Evolutionary conservation across 92 coral and sea anemone species (phyloP).

Genomic region (Scolanthus callimorphus): DNA sequence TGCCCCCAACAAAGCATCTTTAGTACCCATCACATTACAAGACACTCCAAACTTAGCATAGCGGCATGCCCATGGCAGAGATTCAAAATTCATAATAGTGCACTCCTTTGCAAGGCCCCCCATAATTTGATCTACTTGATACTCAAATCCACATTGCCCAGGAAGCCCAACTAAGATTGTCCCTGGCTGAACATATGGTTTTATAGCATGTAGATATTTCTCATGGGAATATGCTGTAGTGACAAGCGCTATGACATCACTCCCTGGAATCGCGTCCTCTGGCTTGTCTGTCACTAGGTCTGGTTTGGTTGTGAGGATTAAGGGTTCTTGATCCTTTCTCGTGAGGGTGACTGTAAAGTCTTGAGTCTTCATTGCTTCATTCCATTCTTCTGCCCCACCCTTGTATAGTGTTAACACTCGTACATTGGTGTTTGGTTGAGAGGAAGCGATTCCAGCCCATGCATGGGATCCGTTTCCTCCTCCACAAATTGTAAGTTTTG

Average conservation of each 20-base stretch:
- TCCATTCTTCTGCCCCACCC: conserved; percentile 64
- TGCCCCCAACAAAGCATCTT: conserved; percentile 39
- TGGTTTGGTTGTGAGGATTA: conserved; percentile 28
- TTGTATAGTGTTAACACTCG: conserved; percentile 51
- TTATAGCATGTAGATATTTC: conserved; percentile 36
- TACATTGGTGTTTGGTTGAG: conserved; percentile 51
- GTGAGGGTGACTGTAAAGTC: conserved; percentile 33
- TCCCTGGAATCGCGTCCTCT: conserved; percentile 58
- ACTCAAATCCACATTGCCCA: conserved; percentile 57
- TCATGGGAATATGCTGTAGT: conserved; percentile 72
- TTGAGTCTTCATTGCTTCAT: conserved; percentile 21
- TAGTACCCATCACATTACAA: conserved; percentile 49
- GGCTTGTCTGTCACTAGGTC: conserved; percentile 52
- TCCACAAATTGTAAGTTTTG: conserved; percentile 55
- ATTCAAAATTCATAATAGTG: conserved; percentile 55
- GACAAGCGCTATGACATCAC: conserved; percentile 58
- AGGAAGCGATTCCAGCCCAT: conserved; percentile 57
- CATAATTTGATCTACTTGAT: conserved; percentile 39
- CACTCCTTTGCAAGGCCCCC: conserved; percentile 40
- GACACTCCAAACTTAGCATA: conserved; percentile 44
- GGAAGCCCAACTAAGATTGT: conserved; percentile 56
- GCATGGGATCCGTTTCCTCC: conserved; percentile 64
- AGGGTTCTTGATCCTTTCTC: conserved; percentile 22
- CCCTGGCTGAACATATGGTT: conserved; percentile 52
- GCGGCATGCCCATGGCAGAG: conserved; percentile 68